phyloP scores from a whole-genome alignment of 2,113 vertebrate species.

The Lota lota region DNA sequence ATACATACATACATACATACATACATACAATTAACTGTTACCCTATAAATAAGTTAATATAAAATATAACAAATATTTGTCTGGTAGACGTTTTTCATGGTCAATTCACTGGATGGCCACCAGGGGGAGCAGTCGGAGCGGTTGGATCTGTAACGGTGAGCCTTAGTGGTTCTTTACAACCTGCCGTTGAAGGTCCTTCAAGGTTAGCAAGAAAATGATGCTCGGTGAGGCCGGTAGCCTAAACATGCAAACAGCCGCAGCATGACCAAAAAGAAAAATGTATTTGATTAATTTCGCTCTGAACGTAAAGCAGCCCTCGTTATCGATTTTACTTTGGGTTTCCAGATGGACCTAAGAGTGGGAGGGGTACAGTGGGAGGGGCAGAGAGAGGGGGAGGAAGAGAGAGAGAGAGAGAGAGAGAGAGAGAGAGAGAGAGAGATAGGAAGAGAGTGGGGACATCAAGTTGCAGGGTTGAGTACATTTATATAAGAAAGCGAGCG shows the following conservation, averaged over 20 bases:
- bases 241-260: no score
- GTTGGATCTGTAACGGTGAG: neutral
- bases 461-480: neutral
- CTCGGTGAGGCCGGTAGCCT: neutral
- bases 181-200: slow-evolving; percentile 1
- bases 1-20: no score
- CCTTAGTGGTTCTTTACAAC: no score
- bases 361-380: neutral
- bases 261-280: no score
- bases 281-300: no score
- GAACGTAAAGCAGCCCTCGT: no score
- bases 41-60: no score
- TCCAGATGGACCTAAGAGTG: neutral
- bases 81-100: neutral
- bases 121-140: neutral
- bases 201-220: neutral
- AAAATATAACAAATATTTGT: no score
- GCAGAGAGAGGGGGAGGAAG: neutral
- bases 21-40: no score
- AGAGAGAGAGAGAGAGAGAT: neutral
- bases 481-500: no score
- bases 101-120: neutral
- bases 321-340: no score
- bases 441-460: neutral
- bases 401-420: neutral